Percentiles rank a stretch among this genome's conserved stretches.
Conservation (phyloP, 2,888 invertebrate species). For the Pheosia gnoma region DNA sequence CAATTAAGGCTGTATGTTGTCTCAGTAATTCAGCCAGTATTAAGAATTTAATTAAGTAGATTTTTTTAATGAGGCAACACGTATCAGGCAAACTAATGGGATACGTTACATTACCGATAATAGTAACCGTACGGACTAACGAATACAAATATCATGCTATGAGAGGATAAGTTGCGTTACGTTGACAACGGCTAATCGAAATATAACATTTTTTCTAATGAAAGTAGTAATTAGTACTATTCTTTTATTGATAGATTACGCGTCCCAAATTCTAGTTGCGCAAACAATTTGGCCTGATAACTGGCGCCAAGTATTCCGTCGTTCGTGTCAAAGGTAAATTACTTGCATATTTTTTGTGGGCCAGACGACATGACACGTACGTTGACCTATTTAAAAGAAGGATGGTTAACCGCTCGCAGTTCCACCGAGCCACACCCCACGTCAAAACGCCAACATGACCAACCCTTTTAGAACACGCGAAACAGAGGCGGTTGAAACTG, state of each 20-base stretch:
- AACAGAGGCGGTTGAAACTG: slow-evolving; percentile 24
- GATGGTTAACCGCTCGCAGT: slow-evolving; percentile 46
- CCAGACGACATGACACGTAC: slow-evolving; percentile 49
- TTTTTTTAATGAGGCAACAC: too few relatives aligned
- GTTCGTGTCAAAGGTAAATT: slow-evolving; percentile 55
- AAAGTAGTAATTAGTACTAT: neutral
- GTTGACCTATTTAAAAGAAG: slow-evolving; percentile 59
- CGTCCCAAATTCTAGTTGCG: slow-evolving; percentile 27
- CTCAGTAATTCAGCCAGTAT: too few relatives aligned
- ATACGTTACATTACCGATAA: too few relatives aligned
- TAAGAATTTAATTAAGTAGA: too few relatives aligned
- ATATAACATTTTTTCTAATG: too few relatives aligned
- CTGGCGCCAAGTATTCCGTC: slow-evolving; percentile 41
- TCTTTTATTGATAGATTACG: neutral
- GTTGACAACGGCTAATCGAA: too few relatives aligned
- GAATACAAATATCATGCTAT: too few relatives aligned
- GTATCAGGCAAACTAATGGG: too few relatives aligned
- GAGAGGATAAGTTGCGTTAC: too few relatives aligned
- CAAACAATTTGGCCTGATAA: slow-evolving; percentile 28
- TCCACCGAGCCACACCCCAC: slow-evolving; percentile 50
- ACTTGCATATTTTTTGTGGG: slow-evolving; percentile 47
- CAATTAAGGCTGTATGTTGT: too few relatives aligned
- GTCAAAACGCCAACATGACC: slow-evolving; percentile 45
- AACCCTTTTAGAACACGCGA: slow-evolving; percentile 67
- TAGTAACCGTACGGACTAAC: too few relatives aligned